A percentile compares a stretch with the other conserved stretches of the same genome.
Conservation (phyloP, 2,888 invertebrate genomes). For the Leptothorax acervorum region DNA sequence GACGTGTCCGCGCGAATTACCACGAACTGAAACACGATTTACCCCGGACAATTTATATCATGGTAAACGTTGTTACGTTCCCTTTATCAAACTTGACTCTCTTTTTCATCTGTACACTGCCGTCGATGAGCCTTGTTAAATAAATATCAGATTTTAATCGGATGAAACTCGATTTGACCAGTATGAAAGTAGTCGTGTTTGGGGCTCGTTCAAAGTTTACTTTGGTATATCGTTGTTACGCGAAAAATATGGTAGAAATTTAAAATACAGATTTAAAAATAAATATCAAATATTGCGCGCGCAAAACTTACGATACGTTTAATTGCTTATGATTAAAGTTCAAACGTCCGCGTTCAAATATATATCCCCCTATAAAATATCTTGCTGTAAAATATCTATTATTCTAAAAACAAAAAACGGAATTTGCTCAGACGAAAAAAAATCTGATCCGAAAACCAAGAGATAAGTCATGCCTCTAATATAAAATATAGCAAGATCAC, state of each 20-base stretch:
- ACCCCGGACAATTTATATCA: constrained; percentile 66
- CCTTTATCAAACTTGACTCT: constrained; percentile 55
- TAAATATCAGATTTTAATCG: constrained; percentile 42
- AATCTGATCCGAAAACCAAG: background rate
- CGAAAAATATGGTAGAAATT: background rate
- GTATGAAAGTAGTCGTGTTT: background rate
- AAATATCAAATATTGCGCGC: background rate
- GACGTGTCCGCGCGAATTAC: constrained; percentile 70
- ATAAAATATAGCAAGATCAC: background rate
- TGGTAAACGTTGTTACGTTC: constrained; percentile 57
- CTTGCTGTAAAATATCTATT: background rate
- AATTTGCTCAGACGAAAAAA: background rate
- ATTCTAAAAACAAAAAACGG: background rate
- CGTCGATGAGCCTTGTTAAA: constrained; percentile 32
- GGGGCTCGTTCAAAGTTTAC: constrained; percentile 16
- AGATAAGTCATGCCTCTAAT: background rate
- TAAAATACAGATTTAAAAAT: background rate
- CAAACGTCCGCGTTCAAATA: background rate
- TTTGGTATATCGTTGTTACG: background rate
- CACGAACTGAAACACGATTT: constrained; percentile 68
- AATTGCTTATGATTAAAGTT: constrained; percentile 4
- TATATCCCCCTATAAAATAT: background rate
- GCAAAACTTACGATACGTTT: background rate
- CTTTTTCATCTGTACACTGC: background rate
- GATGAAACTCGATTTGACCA: constrained; percentile 1